Evolutionary conservation across 2,113 vertebrate species (phyloP).

Genomic region (Oreamnos americanus): DNA sequence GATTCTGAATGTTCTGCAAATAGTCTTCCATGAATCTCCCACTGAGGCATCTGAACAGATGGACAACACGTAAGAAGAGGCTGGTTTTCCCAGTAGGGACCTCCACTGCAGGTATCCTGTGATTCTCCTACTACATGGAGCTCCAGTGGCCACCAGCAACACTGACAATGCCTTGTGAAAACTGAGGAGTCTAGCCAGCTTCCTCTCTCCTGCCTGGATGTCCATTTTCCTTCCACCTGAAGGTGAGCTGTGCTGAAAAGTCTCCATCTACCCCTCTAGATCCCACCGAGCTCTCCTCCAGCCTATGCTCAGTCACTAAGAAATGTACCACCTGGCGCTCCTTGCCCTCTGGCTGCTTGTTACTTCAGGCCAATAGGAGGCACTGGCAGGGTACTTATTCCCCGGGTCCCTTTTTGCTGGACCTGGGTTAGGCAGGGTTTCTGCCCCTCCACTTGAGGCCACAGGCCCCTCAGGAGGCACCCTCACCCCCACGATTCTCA

Average conservation of each 20-base stretch:
- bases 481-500: not conserved
- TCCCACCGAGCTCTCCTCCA: not conserved
- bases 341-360: not conserved
- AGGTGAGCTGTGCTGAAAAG: not conserved
- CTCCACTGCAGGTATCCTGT: not conserved
- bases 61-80: not conserved
- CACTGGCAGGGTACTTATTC: not conserved
- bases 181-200: not conserved
- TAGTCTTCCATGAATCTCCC: not conserved
- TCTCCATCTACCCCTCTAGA: not conserved
- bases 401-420: fast-evolving
- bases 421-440: not conserved
- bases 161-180: not conserved
- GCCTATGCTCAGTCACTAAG: not conserved
- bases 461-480: not conserved
- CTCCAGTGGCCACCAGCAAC: not conserved
- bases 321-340: not conserved
- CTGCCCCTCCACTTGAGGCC: not conserved
- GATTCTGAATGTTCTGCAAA: not conserved
- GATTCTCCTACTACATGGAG: fast-evolving
- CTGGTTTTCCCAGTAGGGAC: not conserved
- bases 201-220: not conserved
- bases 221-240: not conserved
- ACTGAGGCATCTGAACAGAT: not conserved
- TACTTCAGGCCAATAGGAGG: not conserved